phyloP scores from a whole-genome alignment of 1,140 invertebrate species.

The Trichomalopsis sarcophagae region DNA sequence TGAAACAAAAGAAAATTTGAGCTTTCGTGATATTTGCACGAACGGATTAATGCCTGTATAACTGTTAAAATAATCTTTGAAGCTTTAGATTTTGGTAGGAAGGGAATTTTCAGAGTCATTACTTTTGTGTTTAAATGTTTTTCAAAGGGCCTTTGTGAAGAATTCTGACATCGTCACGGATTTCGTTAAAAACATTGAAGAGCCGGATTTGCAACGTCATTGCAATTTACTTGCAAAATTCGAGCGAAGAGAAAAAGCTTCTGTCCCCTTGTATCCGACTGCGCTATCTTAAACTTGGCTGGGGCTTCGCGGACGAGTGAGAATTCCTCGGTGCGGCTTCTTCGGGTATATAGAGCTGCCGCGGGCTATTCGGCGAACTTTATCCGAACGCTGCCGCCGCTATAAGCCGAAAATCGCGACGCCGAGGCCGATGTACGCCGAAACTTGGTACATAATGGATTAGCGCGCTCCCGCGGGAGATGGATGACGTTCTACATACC shows the following conservation, averaged over 20 bases:
- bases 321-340: constrained; percentile 47
- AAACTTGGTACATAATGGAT: constrained; percentile 47
- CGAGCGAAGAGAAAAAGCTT: background rate
- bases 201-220: too few species aligned
- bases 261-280: background rate
- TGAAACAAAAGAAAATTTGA: too few species aligned
- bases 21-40: too few species aligned
- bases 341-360: constrained; percentile 22
- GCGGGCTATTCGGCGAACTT: constrained; percentile 30
- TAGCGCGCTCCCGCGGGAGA: constrained; percentile 2
- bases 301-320: constrained; percentile 19
- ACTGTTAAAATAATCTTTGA: too few species aligned
- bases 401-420: constrained; percentile 28
- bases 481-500: background rate
- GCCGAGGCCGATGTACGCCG: background rate
- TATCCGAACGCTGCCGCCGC: background rate
- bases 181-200: too few species aligned
- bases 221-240: too few species aligned
- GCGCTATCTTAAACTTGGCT: background rate
- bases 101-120: too few species aligned
- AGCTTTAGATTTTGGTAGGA: too few species aligned
- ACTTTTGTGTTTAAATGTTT: too few species aligned
- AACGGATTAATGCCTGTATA: too few species aligned
- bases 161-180: too few species aligned
- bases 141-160: too few species aligned